A percentile compares a stretch with the other conserved stretches of the same genome.
phyloP scores from a whole-genome alignment of 2,113 vertebrate species.

The Antennarius striatus region DNA sequence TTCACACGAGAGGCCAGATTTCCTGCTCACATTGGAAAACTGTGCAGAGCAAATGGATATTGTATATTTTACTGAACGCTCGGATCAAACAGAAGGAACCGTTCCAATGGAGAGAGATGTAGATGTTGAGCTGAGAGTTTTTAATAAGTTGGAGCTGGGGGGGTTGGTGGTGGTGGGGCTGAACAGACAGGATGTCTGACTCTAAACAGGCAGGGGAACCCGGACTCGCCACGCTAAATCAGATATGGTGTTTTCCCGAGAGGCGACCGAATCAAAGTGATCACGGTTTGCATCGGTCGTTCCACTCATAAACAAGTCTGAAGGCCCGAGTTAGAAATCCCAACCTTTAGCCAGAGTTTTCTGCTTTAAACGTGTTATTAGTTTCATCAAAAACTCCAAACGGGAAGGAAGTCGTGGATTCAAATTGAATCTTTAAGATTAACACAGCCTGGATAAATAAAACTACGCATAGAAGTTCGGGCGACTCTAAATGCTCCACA shows the following conservation, averaged over 20 bases:
- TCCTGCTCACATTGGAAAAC: neutral
- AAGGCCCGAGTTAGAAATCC: neutral
- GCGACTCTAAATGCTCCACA: too few relatives aligned
- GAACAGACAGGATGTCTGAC: conserved; percentile 52
- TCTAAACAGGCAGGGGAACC: conserved; percentile 41
- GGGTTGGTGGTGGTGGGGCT: neutral
- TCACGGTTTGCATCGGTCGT: conserved; percentile 2
- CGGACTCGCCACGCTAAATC: conserved; percentile 18
- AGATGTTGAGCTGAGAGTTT: neutral
- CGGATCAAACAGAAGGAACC: neutral
- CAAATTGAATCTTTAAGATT: too few relatives aligned
- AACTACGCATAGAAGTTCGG: too few relatives aligned
- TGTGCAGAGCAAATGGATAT: neutral
- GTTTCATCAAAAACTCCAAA: too few relatives aligned
- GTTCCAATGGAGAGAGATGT: neutral
- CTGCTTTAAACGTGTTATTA: too few relatives aligned
- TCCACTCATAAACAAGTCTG: conserved; percentile 14
- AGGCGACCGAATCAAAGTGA: conserved; percentile 25
- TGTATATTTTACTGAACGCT: neutral
- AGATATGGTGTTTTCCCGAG: conserved; percentile 40
- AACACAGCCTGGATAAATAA: too few relatives aligned
- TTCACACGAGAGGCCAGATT: too few relatives aligned
- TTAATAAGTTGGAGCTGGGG: too few relatives aligned
- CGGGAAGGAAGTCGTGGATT: too few relatives aligned
- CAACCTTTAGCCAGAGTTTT: neutral